Percentiles rank a stretch among this genome's conserved stretches.
Evolutionary conservation across 2,888 invertebrate species (phyloP).

Genomic region (Cynaeus angustus): DNA sequence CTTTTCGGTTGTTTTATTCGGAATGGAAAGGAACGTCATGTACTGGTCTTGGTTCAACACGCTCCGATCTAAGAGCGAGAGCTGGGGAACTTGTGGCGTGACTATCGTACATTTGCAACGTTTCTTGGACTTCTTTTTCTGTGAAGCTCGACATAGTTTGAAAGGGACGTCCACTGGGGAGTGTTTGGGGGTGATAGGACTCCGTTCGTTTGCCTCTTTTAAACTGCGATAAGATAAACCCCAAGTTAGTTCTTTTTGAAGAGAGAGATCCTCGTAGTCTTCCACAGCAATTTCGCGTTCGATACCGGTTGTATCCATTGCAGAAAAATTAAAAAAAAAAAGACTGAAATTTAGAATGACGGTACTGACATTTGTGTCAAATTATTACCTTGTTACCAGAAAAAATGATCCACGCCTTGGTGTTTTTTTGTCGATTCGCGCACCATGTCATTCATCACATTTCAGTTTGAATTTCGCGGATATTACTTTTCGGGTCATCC

Average conservation of each 20-base stretch:
- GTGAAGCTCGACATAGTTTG: constrained; percentile 51
- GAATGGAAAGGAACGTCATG: constrained; percentile 60
- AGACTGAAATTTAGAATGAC: constrained; percentile 10
- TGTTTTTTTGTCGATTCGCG: too few species aligned
- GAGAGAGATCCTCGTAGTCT: constrained; percentile 8
- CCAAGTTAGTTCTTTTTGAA: constrained; percentile 14
- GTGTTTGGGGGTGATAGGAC: constrained; percentile 48
- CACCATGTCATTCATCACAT: too few species aligned
- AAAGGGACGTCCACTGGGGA: constrained; percentile 55
- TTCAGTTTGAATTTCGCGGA: constrained; percentile 20
- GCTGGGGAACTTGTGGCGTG: background rate
- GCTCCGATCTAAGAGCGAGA: constrained; percentile 47
- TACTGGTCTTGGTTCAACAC: constrained; percentile 60
- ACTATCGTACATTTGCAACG: constrained; percentile 9
- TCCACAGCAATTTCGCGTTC: constrained; percentile 31
- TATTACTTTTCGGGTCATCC: constrained; percentile 32
- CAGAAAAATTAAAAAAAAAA: too few species aligned
- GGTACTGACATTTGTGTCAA: too few species aligned
- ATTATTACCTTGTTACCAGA: too few species aligned
- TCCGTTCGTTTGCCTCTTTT: background rate
- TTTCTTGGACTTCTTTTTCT: constrained; percentile 45
- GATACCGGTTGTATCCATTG: background rate
- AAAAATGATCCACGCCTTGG: too few species aligned
- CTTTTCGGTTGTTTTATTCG: constrained; percentile 29
- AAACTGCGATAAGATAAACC: constrained; percentile 19